A percentile compares a stretch with the other conserved stretches of the same genome.
phyloP scores from a whole-genome alignment of 2,888 invertebrate genomes.

The Eilema griseolum region DNA sequence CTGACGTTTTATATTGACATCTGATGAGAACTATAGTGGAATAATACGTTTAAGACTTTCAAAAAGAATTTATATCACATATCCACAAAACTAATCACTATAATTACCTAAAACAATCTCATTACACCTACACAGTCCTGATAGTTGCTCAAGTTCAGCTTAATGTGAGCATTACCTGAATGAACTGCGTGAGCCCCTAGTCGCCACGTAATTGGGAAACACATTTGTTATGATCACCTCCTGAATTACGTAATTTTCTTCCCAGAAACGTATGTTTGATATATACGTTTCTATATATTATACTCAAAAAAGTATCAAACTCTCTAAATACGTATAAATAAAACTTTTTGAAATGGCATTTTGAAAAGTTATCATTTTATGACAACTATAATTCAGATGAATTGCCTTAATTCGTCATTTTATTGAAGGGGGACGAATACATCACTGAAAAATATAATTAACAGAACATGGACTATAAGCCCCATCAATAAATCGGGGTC shows the following conservation, averaged over 20 bases:
- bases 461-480: too few species aligned
- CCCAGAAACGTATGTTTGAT: neutral
- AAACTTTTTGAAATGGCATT: neutral
- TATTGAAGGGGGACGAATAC: too few species aligned
- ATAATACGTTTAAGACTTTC: neutral
- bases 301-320: neutral
- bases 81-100: slow-evolving; percentile 7
- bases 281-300: neutral
- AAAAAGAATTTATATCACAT: neutral
- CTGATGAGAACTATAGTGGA: neutral
- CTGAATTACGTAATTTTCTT: slow-evolving; percentile 6
- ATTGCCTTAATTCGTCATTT: neutral
- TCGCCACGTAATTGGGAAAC: slow-evolving; percentile 22
- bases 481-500: too few species aligned
- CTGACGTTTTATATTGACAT: neutral
- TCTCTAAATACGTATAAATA: neutral
- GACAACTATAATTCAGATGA: neutral
- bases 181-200: slow-evolving; percentile 39
- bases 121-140: neutral
- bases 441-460: too few species aligned
- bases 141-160: slow-evolving; percentile 17
- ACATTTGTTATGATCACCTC: slow-evolving; percentile 30
- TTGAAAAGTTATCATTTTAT: neutral
- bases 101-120: slow-evolving; percentile 17
- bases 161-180: slow-evolving; percentile 37